Percentiles rank a stretch among this genome's conserved stretches.
These are phyloP conservation scores for Apodemia zela DNA, from an alignment of 2,888 invertebrate genomes.

Conservation along the genomic window DNA sequence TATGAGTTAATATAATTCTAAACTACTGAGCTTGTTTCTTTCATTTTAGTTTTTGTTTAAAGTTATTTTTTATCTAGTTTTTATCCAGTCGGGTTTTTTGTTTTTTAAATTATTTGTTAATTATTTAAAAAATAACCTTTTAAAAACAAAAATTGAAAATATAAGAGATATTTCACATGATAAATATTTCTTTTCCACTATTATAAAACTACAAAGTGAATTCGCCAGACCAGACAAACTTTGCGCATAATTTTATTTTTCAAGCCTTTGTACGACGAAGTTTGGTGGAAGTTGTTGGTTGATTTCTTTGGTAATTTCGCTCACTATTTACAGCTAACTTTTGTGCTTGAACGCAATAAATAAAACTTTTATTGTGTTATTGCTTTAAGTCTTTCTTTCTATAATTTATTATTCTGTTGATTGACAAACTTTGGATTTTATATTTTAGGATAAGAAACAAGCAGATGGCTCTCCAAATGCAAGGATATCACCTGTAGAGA, in stretches of 20 bases:
- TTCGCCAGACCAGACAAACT: constrained; percentile 30
- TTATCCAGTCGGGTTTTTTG: too few relatives aligned
- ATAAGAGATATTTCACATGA: constrained; percentile 3
- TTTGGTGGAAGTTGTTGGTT: constrained; percentile 37
- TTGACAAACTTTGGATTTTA: neutral
- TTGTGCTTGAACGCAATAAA: constrained; percentile 39
- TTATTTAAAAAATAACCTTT: neutral
- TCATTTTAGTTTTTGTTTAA: too few relatives aligned
- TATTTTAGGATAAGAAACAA: too few relatives aligned
- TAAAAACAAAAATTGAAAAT: neutral
- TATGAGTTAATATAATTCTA: too few relatives aligned
- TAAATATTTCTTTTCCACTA: neutral
- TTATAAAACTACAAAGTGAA: constrained; percentile 16
- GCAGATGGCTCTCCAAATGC: too few relatives aligned
- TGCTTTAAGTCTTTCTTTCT: constrained; percentile 6
- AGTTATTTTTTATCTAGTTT: too few relatives aligned
- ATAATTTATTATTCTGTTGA: neutral
- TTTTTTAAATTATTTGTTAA: neutral
- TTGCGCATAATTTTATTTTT: constrained; percentile 53
- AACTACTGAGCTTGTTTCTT: too few relatives aligned
- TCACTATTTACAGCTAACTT: constrained; percentile 41
- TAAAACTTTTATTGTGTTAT: constrained; percentile 30
- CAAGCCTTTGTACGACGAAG: constrained; percentile 38
- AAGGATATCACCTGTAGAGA: too few relatives aligned
- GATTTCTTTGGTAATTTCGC: constrained; percentile 38